Base-by-base conservation (phyloP, 2,797 vertebrate species). In the Hapalemur alaotrensis region DNA sequence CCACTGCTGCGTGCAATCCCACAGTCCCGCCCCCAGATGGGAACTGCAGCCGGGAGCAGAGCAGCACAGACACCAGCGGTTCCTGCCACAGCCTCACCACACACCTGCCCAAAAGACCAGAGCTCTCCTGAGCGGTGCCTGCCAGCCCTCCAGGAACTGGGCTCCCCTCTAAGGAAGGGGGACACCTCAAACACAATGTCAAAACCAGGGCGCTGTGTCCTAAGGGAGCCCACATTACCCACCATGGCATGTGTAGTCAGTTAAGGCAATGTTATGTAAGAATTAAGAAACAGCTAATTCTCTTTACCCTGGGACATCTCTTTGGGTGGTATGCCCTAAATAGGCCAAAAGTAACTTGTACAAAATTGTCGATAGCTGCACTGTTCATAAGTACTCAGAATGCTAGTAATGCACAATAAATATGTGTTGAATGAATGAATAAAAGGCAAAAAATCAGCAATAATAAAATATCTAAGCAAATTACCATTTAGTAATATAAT, bases 211-310 rank as follows among this genome's bases (percentile, higher is more conserved):
- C 7, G 6, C 43, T 23, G 7, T 17, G 50, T 30, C 38, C 57
- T 13, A 30, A 25, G 10, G 38, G 28, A 78, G 32, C 8, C 23
- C 23, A 5, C 17, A 32, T 32, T 5, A 32, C 12, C 18, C 14
- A 46, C 32, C 28, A 48, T 1, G n/a, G n/a, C 7, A 7, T 9
- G 3, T 7, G 5, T 13, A 61, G 28, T 32, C 0, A 54, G 3
- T 35, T 38, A 67, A 13, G 25, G 30, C 30, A 57, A 20, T 57
- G 22, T 86, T 70, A 69, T 70, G 12, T 32, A 78, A 61, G 12
- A 81, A 88, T 43, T 41, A 57, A 63, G 84, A 72, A 67, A 87
- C 43, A 38, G 48, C 11, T 9, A 59, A 43, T 73, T 76, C 35
- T 75, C 30, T 89, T 23, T 61, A 52, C 81, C 1, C 35, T 65